Conservation (phyloP, 2,797 vertebrate genomes). For the Sparidentex hasta region DNA sequence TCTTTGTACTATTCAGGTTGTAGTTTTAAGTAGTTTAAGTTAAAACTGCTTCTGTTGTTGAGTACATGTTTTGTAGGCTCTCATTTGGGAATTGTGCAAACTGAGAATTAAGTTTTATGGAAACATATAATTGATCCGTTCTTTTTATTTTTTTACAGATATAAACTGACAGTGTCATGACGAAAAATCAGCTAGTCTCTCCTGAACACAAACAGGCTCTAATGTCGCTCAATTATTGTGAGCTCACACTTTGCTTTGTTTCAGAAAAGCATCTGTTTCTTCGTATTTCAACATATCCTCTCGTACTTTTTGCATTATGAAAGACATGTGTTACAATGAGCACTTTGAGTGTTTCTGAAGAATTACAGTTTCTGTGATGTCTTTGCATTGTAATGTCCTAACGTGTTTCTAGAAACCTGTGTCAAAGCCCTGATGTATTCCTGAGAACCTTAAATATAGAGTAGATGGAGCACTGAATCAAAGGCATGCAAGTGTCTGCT, state of each 20-base stretch:
- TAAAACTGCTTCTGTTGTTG: constrained; percentile 20
- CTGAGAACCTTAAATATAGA: neutral
- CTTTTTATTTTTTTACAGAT: constrained; percentile 45
- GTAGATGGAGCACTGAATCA: neutral
- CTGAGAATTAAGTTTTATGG: constrained; percentile 40
- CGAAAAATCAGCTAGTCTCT: constrained; percentile 35
- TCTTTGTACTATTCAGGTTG: constrained; percentile 3
- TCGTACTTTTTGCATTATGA: neutral
- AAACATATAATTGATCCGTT: constrained; percentile 45
- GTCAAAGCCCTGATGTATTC: neutral
- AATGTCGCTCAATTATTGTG: neutral
- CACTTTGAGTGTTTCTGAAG: neutral
- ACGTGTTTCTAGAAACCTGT: constrained; percentile 22
- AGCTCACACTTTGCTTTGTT: constrained; percentile 5
- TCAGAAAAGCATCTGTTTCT: neutral
- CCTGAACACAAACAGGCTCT: constrained; percentile 11
- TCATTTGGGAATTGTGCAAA: constrained; percentile 14
- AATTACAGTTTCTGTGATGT: neutral
- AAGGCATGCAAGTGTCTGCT: neutral
- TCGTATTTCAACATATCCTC: neutral
- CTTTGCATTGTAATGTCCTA: constrained; percentile 14
- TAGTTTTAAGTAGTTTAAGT: constrained; percentile 18
- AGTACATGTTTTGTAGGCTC: constrained; percentile 8
- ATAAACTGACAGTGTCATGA: constrained; percentile 30
- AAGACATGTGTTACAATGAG: neutral